Base-by-base conservation (phyloP, 2,797 vertebrate genomes). In the Pseudomugil tenellus region DNA sequence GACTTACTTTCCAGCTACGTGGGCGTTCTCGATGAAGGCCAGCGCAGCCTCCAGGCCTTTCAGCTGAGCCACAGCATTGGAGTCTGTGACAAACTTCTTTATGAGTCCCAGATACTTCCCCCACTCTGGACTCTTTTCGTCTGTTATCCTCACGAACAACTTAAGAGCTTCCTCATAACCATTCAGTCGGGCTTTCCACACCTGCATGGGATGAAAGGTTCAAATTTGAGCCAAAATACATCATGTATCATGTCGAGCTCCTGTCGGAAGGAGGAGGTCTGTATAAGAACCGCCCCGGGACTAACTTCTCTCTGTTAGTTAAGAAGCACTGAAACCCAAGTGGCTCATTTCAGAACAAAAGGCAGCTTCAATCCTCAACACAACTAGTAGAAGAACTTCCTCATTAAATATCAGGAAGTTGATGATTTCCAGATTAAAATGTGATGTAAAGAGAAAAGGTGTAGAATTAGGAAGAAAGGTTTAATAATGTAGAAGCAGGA, bases 81-180 rank as follows among this genome's bases (percentile, higher is more conserved):
- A 98, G 39, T 99, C 98, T 0, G 96, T 98, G 70, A 99, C 98
- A 92, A 99, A 98, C 86, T 95, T 99, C 92, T 97, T 99, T 35
- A 99, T 92, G 69, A 98, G 90, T 51, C 97, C 97, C 83, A 99
- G 94, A 82, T 95, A 99, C 83, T 98, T 99, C 56, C 96, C 94
- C 97, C 97, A 99, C 85, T 99, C 97, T 0, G 96, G 95, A 84
- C 95, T 99, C 90, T 98, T 99, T 87, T 98, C 97, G 64, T 99
- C 98, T 19, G 89, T 91, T 82, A 98, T 97, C 85, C 93, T 96
- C 89, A 97, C 95, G 89, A 98, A 99, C 62, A 98, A 90, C 80
- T 99, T 99, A 73, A 97, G 80, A 8, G 97, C 96, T 85, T 99
- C 98, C 91, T 99, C 97, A 76, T 99, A 99, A 28, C 98, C 97